Base-by-base conservation (phyloP, 2,113 vertebrate species). In the Lucifuga dentata region DNA sequence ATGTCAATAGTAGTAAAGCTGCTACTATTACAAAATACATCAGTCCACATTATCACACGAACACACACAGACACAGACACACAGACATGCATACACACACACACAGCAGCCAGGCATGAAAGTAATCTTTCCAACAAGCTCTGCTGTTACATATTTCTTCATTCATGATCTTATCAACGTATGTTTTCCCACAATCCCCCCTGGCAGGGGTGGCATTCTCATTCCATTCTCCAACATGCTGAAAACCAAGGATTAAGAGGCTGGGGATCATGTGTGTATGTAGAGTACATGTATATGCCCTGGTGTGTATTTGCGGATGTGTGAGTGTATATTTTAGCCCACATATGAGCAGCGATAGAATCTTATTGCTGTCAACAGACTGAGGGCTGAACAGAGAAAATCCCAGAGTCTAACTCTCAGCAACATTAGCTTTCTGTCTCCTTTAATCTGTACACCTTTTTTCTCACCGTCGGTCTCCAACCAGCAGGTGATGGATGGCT, bases 321-420 rank as follows among this genome's bases (percentile, higher is more conserved):
- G 62, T 78, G 67, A 5, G 7, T 29, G 26, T 23, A 11, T 81
- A 44, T 52, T 35, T 43, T 16, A 17, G 63, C 50, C 23, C 66
- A 83, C 71, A 85, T 82, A 60, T 82, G 71, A 78, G 49, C 68
- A 24, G 52, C 41, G 81, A 87, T 85, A 75, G 66, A 83, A 88
- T 87, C 82, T 78, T 56, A 66, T 68, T 78, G 68, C 81, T 86
- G 82, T 85, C 84, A 80, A 5, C 52, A 12, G 61, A 56, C 73
- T 72, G 76, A 78, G 86, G 67, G 63, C 29, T 35, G 23, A 68
- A 71, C 57, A 60, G 60, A 76, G 73, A 76, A 70, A 82, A 80
- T 62, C 78, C 68, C 63, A 0, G 8, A 66, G 53, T 29, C 55
- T 2, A 32, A 61, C 66, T 67, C 68, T 46, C 29, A n/a, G 51